Base-by-base conservation (phyloP, 2,113 vertebrate genomes). In the Colossoma macropomum region DNA sequence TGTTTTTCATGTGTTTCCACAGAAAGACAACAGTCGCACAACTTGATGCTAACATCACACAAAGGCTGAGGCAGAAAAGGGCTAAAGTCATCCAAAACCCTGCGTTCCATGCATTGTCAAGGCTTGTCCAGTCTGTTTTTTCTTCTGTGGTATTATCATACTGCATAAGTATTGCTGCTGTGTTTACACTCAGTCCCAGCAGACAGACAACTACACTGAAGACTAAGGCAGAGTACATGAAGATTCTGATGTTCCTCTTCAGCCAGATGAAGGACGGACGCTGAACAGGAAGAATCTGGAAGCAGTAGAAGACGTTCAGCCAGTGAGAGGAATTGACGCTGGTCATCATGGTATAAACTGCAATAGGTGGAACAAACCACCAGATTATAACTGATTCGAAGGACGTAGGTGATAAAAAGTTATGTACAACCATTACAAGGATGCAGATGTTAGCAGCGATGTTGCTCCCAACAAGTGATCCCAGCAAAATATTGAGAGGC, bases 271-370 rank as follows among this genome's bases (percentile, higher is more conserved):
- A 48, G 41, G 77, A 3, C 52, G 83, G 75, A 34, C 0, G 0
- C 34, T 71, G 73, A 8, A 10, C 32, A 27, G 87, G 87, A 23
- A 89, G 87, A 27, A 91, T 89, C 25, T 89, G 82, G 56, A 69
- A 60, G 74, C 71, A 89, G 69, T 85, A 90, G 71, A 79, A 90
- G 28, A 92, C 82, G 75, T 79, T 89, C 21, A 90, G 84, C 85
- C 88, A 92, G 59, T 78, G 82, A 0, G 74, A 86, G 7, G 68
- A 48, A 0, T 56, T 80, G 74, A 87, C 81, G 77, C 83, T 88
- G 10, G 17, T 77, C 17, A 72, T 34, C 30, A 86, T 25, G 23
- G 6, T 41, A 66, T 11, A 85, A 0, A 27, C 1, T 27, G 0
- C 10, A 85, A 2, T 3, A 30, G 0, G 0, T 0, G n/a, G 2